Evolutionary conservation across 2,888 invertebrate genomes (phyloP).

Genomic region (Rhamphomyia laevipes): DNA sequence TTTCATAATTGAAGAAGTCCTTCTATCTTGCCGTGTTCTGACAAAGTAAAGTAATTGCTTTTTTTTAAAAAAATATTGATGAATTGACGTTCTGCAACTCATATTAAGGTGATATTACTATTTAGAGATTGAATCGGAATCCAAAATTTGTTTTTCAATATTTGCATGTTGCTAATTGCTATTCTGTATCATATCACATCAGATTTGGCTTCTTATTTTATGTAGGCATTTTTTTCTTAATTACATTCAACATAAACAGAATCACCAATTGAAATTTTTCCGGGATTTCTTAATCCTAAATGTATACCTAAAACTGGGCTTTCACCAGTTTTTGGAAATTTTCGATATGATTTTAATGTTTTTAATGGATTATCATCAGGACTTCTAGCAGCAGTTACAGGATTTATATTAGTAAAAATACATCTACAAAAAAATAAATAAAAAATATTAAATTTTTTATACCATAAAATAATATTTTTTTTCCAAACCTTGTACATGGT

Average conservation of each 20-base stretch:
- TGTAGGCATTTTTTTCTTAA: too few relatives aligned
- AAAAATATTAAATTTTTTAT: background rate
- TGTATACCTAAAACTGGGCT: conserved; percentile 41
- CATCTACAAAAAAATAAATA: conserved; percentile 39
- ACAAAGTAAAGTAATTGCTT: too few relatives aligned
- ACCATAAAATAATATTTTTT: background rate
- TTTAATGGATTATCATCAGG: conserved; percentile 48
- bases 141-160: too few relatives aligned
- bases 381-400: conserved; percentile 50
- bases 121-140: too few relatives aligned
- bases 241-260: conserved; percentile 33
- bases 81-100: too few relatives aligned
- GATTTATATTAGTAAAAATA: conserved; percentile 53
- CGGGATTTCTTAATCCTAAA: conserved; percentile 34
- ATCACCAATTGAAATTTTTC: conserved; percentile 37
- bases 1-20: too few relatives aligned
- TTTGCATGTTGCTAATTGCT: too few relatives aligned
- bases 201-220: too few relatives aligned
- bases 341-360: conserved; percentile 47
- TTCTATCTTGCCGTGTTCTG: too few relatives aligned
- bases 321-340: conserved; percentile 29
- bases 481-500: conserved; percentile 41
- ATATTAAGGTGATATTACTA: background rate
- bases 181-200: too few relatives aligned
- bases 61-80: too few relatives aligned